Evolutionary conservation across 2,797 vertebrate genomes (phyloP).

Genomic region (Megaceryle alcyon): DNA sequence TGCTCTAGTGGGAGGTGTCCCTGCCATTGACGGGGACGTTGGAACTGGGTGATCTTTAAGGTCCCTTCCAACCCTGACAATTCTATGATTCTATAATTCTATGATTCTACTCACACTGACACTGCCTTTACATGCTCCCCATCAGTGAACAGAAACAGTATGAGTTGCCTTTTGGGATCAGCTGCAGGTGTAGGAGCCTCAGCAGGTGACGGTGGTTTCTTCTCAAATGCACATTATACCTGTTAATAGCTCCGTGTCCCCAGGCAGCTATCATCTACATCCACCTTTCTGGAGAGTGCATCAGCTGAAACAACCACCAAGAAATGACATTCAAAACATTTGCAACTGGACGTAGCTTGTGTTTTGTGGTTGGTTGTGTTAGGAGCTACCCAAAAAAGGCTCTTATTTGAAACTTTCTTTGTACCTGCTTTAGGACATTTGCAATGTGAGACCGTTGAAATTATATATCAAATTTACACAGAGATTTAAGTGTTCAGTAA

Average conservation of each 20-base stretch:
- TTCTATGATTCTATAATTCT: too few relatives aligned
- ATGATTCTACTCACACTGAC: too few relatives aligned
- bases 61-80: too few relatives aligned
- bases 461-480: neutral
- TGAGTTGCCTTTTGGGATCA: neutral
- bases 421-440: neutral
- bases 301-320: neutral
- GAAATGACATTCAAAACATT: neutral
- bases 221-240: neutral
- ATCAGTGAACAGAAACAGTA: neutral
- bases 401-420: neutral
- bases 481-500: neutral
- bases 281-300: neutral
- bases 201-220: neutral
- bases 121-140: neutral
- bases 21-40: too few relatives aligned
- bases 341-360: rapidly evolving
- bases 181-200: neutral
- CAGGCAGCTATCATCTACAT: rapidly evolving
- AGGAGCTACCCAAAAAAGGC: neutral
- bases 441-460: neutral
- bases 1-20: too few relatives aligned
- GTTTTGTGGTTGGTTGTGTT: neutral
- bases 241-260: rapidly evolving
- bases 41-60: too few relatives aligned